A percentile compares a stretch with the other conserved stretches of the same genome.
Conservation (phyloP, 2,888 invertebrate genomes). For the Branchinecta sandiegonensis region DNA sequence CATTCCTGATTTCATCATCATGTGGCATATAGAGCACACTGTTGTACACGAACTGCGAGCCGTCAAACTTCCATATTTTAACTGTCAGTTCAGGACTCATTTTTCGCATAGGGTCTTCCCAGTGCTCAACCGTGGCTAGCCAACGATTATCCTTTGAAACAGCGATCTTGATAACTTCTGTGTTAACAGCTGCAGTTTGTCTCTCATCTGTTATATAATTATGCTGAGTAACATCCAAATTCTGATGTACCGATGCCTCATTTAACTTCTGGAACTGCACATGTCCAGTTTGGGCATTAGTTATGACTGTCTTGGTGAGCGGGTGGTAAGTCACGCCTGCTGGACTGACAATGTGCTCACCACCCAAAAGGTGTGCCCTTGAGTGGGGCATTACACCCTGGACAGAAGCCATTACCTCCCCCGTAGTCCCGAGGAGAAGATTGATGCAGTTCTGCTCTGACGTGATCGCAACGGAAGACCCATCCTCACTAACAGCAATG, state of each 20-base stretch:
- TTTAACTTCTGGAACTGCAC: conserved; percentile 47
- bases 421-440: conserved; percentile 3
- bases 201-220: conserved; percentile 53
- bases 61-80: conserved; percentile 57
- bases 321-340: conserved; percentile 44
- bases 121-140: conserved; percentile 48
- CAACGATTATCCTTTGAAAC: conserved; percentile 50
- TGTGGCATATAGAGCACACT: conserved; percentile 60
- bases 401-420: background rate
- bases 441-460: background rate
- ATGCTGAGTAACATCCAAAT: conserved; percentile 52
- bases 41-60: conserved; percentile 45
- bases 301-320: conserved; percentile 46
- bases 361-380: conserved; percentile 33
- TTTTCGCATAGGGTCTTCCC: conserved; percentile 31
- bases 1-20: conserved; percentile 42
- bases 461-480: background rate
- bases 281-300: conserved; percentile 57
- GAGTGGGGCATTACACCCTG: conserved; percentile 2
- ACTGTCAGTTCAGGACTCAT: conserved; percentile 42
- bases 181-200: conserved; percentile 44
- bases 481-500: conserved; percentile 34
- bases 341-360: conserved; percentile 28
- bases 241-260: background rate
- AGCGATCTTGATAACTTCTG: conserved; percentile 50